Evolutionary conservation across 1,140 invertebrate species (phyloP), one percentile per base, ranked within the genome.

Genomic region (Drosophila asahinai): DNA sequence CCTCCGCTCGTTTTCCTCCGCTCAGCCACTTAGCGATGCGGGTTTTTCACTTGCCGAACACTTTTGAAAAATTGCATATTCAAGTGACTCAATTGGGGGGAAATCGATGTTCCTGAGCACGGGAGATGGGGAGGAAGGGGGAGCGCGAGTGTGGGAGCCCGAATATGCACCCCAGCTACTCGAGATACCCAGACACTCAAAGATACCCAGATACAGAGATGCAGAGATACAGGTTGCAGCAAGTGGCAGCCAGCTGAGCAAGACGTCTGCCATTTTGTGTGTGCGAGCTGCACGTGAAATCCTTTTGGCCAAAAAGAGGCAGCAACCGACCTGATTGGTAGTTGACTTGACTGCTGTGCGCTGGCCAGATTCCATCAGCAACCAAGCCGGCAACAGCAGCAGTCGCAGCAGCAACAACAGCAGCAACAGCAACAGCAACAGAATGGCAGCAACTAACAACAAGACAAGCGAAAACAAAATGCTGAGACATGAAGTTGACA

Each of bases 401-500:
- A 22, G 33, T 54, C 51, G 51, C 30, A 78, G 73, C 76, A 83
- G 38, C 67, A 79, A 30, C 66, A 62, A 17, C 74, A 80, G 9
- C 64, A 77, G 3, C 64, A 77, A 25, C 67, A 77, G 3, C 64
- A 77, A 25, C 67, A 68, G n/a, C 59, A 68, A 7, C 48, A 71
- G 51, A 47, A 64, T 43, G 59, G 51, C 65, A 79, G 59, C 60
- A 63, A 33, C 61, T 57, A 80, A 49, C 77, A 61, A 57, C 76
- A 71, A 76, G 63, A 77, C 82, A 78, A 84, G 83, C 81, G 86
- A 90, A 86, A 89, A 90, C 81, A 81, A 89, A 89, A 89, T 82
- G 86, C 81, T 80, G 86, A 89, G 86, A 89, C 86, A 90, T 89
- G 86, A 90, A 90, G 86, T 89, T 89, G 86, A 89, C 86, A 89